These are phyloP conservation scores for Cosmia trapezina DNA, from an alignment of 2,888 invertebrate genomes.

Conservation along the genomic window DNA sequence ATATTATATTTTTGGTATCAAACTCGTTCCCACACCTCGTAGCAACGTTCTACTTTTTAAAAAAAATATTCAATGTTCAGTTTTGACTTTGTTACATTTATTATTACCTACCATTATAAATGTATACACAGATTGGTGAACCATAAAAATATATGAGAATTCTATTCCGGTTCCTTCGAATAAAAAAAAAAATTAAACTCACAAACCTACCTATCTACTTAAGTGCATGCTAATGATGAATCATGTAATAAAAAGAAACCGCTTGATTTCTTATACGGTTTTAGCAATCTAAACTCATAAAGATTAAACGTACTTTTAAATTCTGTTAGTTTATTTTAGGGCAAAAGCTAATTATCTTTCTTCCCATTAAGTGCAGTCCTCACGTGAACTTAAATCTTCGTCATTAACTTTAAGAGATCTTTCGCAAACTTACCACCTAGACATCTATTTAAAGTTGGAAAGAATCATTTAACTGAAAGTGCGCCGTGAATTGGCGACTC, in stretches of 20 bases:
- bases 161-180: too few species aligned
- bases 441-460: conserved; percentile 72
- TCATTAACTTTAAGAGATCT: conserved; percentile 56
- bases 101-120: too few species aligned
- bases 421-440: conserved; percentile 64
- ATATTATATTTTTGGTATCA: too few species aligned
- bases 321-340: neutral
- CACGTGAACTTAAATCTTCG: conserved; percentile 52
- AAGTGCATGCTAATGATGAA: too few species aligned
- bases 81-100: too few species aligned
- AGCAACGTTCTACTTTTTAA: too few species aligned
- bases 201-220: neutral
- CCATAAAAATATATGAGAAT: neutral
- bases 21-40: too few species aligned
- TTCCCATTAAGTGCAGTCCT: conserved; percentile 16
- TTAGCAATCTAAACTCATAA: neutral
- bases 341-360: conserved; percentile 31
- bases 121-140: too few species aligned
- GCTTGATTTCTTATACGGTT: neutral
- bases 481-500: conserved; percentile 81
- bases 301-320: neutral
- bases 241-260: too few species aligned
- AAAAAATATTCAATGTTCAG: too few species aligned
- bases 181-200: too few species aligned
- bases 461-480: conserved; percentile 78